Evolutionary conservation across 2,888 invertebrate species (phyloP).

Genomic region (Plebejus argus): DNA sequence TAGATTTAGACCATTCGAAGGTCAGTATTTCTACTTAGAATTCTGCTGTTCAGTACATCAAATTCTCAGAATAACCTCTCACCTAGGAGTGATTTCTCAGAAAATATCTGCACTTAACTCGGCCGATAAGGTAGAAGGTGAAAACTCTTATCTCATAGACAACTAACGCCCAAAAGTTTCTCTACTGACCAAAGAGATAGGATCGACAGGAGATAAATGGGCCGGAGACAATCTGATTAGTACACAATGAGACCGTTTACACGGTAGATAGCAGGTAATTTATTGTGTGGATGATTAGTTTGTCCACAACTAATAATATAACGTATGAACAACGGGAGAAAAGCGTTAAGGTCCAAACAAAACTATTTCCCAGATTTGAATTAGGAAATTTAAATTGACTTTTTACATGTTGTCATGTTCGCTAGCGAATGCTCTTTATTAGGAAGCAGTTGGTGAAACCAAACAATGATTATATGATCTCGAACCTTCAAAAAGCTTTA

Average conservation of each 20-base stretch:
- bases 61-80: constrained; percentile 8
- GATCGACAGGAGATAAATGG: constrained; percentile 25
- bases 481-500: no score
- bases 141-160: not conserved
- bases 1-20: not conserved
- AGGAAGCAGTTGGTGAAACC: no score
- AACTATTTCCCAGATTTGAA: no score
- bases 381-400: no score
- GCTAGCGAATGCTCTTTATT: no score
- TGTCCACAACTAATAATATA: not conserved
- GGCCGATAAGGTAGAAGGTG: constrained; percentile 1
- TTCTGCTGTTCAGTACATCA: not conserved
- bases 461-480: no score
- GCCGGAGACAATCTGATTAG: constrained; percentile 7
- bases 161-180: constrained; percentile 5
- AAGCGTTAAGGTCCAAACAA: not conserved
- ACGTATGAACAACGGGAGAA: not conserved
- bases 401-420: no score
- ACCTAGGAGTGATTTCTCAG: not conserved
- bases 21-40: not conserved
- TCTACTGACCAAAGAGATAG: constrained; percentile 15
- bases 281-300: not conserved
- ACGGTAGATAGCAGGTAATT: constrained; percentile 11
- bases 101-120: constrained; percentile 5
- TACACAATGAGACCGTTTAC: constrained; percentile 13